Evolutionary conservation across 2,113 vertebrate genomes (phyloP), one percentile per base, ranked within the genome.

Genomic region (Rousettus leschenaultii): DNA sequence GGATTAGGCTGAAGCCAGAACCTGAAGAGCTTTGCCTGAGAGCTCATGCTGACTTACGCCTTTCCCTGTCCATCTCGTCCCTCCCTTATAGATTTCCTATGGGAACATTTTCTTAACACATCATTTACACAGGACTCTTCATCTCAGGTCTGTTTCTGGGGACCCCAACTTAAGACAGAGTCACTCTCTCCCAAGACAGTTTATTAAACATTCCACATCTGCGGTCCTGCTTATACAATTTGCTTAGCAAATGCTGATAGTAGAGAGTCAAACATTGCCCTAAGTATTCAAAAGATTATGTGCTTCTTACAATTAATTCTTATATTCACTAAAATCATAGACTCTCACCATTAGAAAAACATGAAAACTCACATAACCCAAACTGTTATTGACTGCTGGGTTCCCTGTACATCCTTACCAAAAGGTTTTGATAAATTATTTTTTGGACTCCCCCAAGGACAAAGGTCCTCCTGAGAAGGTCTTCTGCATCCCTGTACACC

Each of bases 121-220:
- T 43, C 43, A 43, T 43, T 43, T 43, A 7, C 43, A 43, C 43
- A 43, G 43, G 43, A 43, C 43, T 43, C 43, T 43, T 43, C 43
- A 43, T 43, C 7, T 43, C 43, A 43, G 43, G 43, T 43, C 43
- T 43, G 43, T 43, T 43, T 43, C 43, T 43, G 43, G 43, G 43
- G 43, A 43, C 43, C 43, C 43, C 7, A 43, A 43, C 43, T 43
- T 43, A 43, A 43, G 71, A 84, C 33, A 87, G 57, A 95, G 73
- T 63, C 30, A 8, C 16, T 22, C 7, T 57, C 71, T 97, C 93
- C 57, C 68, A 43, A 73, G 84, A 55, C 12, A 73, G 33, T 45
- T 95, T 77, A 82, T 66, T 68, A 93, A 82, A 89, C 19, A 43
- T 57, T 53, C 53, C 43, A 68, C 48, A 78, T 78, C 61, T 63